phyloP scores from a whole-genome alignment of 2,888 invertebrate species.

The Yponomeuta sedellus region DNA sequence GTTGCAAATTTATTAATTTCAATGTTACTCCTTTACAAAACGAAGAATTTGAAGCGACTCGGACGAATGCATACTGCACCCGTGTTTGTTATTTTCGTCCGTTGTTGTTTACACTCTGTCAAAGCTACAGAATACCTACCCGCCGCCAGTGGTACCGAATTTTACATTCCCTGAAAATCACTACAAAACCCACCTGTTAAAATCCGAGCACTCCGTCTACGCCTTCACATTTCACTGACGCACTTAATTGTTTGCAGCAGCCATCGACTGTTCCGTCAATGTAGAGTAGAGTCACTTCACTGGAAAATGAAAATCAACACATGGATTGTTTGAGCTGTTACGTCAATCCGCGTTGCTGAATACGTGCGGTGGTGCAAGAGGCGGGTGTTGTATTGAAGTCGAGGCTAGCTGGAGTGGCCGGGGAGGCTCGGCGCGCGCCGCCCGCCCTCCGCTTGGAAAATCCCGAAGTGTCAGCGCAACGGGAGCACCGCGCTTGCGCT shows the following conservation, averaged over 20 bases:
- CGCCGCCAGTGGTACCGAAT: not conserved
- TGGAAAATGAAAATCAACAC: not conserved
- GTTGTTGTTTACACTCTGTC: not conserved
- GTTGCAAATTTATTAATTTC: not conserved
- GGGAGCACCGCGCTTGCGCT: constrained; percentile 20
- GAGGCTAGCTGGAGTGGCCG: constrained; percentile 31
- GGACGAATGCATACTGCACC: not conserved
- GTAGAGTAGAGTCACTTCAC: not conserved
- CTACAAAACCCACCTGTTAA: not conserved
- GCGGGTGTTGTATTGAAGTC: constrained; percentile 23
- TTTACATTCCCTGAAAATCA: not conserved
- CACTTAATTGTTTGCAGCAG: not conserved
- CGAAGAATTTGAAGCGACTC: not conserved
- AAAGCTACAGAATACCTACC: not conserved
- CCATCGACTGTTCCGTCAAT: not conserved
- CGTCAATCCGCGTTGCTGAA: not conserved
- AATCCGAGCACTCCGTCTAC: not conserved
- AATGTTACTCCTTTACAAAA: not conserved
- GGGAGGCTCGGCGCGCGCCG: constrained; percentile 58
- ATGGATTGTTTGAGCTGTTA: not conserved
- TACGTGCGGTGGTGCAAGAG: not conserved
- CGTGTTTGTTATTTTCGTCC: constrained; percentile 3
- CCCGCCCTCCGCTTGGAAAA: constrained; percentile 57
- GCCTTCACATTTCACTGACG: not conserved
- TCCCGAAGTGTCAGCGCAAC: constrained; percentile 28